Conservation (phyloP, 1,140 invertebrate species). For the Drosophila fuyamai region DNA sequence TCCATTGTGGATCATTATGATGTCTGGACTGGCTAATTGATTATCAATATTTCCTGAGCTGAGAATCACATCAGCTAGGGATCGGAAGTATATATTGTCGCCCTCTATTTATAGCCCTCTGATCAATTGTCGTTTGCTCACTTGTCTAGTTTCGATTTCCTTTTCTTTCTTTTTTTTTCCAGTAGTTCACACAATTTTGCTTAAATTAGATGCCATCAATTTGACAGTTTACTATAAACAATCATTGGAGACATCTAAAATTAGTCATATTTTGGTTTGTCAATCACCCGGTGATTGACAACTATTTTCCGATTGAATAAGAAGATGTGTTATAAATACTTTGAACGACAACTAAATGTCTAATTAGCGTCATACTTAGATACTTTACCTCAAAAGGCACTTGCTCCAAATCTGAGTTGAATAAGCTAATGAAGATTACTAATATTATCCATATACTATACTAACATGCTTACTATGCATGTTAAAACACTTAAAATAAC, state of each 20-base stretch:
- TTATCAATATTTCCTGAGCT: constrained; percentile 3
- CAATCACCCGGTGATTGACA: constrained; percentile 6
- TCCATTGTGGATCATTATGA: constrained; percentile 17
- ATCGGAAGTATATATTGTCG: constrained; percentile 32
- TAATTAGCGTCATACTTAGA: no score
- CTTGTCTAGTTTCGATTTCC: constrained; percentile 14
- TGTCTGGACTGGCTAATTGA: constrained; percentile 38
- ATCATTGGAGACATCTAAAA: background rate
- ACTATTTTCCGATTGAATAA: background rate
- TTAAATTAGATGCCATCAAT: constrained; percentile 30
- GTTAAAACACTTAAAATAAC: no score
- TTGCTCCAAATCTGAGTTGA: no score
- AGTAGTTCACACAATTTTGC: constrained; percentile 23
- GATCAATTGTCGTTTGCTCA: constrained; percentile 23
- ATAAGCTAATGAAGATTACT: no score
- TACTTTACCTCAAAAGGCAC: no score
- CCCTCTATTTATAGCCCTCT: constrained; percentile 36
- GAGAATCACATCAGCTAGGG: constrained; percentile 23
- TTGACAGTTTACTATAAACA: constrained; percentile 16
- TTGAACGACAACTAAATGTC: no score
- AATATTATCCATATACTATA: no score
- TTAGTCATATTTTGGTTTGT: constrained; percentile 20
- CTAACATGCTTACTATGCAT: no score
- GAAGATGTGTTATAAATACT: no score
- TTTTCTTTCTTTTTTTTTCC: background rate